Conservation (phyloP, 2,888 invertebrate genomes). For the Ornithoptera priamus region DNA sequence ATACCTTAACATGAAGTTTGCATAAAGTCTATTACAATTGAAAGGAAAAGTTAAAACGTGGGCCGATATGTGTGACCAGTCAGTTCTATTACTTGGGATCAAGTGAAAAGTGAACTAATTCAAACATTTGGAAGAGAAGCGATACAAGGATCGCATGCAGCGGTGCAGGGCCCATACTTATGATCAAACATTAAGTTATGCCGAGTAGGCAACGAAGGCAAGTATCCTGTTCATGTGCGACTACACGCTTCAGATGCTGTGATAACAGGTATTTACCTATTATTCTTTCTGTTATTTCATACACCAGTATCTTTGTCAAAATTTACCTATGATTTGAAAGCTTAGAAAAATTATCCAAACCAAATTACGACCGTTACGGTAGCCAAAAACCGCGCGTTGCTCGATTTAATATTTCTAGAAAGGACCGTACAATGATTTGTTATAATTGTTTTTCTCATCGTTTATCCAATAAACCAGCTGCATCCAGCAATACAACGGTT, state of each 20-base stretch:
- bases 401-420: no score
- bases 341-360: no score
- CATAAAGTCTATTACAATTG: slow-evolving; percentile 34
- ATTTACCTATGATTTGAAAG: no score
- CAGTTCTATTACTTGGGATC: slow-evolving; percentile 32
- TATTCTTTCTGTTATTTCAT: not conserved
- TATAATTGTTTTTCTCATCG: no score
- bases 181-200: slow-evolving; percentile 18
- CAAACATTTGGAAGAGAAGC: slow-evolving; percentile 32
- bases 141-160: slow-evolving; percentile 30
- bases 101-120: slow-evolving; percentile 30
- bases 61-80: slow-evolving; percentile 34
- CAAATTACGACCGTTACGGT: no score
- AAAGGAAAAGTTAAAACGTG: slow-evolving; percentile 33
- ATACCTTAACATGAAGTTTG: slow-evolving; percentile 32
- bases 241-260: not conserved
- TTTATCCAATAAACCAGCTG: no score
- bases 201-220: not conserved
- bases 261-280: slow-evolving; percentile 1
- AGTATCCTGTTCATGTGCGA: not conserved
- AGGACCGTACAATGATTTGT: no score
- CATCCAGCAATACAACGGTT: no score
- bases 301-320: not conserved
- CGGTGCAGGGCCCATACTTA: slow-evolving; percentile 24
- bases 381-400: no score